Percentiles rank a stretch among this genome's conserved stretches.
Conservation (phyloP, 2,888 invertebrate species). For the Euplexia lucipara region DNA sequence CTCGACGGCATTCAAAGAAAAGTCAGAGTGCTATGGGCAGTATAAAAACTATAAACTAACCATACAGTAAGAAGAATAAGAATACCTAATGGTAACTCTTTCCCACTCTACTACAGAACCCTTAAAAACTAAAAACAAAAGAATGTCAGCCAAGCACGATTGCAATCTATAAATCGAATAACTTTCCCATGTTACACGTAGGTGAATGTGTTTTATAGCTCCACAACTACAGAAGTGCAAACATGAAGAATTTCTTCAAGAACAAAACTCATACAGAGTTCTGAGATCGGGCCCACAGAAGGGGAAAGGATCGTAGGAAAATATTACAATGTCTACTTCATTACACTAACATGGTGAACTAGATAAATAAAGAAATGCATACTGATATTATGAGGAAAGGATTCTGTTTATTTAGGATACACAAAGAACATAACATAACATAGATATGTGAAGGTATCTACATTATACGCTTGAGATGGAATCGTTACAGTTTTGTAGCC, state of each 20-base stretch:
- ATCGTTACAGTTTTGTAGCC: neutral
- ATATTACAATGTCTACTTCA: constrained; percentile 14
- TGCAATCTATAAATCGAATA: constrained; percentile 53
- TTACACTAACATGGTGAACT: constrained; percentile 9
- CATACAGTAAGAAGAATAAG: no score
- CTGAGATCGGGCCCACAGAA: neutral
- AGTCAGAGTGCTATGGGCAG: no score
- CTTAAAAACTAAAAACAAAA: constrained; percentile 24
- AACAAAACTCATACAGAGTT: constrained; percentile 18
- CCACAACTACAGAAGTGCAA: constrained; percentile 31
- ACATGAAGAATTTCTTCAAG: constrained; percentile 42
- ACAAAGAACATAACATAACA: constrained; percentile 2
- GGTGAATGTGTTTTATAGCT: constrained; percentile 40
- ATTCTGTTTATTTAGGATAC: constrained; percentile 17
- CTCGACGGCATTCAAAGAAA: no score
- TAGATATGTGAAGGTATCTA: no score
- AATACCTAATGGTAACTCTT: no score
- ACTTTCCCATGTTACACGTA: constrained; percentile 32
- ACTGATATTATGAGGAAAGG: constrained; percentile 6
- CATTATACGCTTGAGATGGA: neutral
- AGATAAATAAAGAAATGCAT: constrained; percentile 36
- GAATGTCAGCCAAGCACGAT: constrained; percentile 26
- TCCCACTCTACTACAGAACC: neutral
- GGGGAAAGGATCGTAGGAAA: neutral
- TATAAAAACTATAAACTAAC: no score